Evolutionary conservation across 2,888 invertebrate genomes (phyloP), one percentile per base, ranked within the genome.

Genomic region (Trimorus sp.): DNA sequence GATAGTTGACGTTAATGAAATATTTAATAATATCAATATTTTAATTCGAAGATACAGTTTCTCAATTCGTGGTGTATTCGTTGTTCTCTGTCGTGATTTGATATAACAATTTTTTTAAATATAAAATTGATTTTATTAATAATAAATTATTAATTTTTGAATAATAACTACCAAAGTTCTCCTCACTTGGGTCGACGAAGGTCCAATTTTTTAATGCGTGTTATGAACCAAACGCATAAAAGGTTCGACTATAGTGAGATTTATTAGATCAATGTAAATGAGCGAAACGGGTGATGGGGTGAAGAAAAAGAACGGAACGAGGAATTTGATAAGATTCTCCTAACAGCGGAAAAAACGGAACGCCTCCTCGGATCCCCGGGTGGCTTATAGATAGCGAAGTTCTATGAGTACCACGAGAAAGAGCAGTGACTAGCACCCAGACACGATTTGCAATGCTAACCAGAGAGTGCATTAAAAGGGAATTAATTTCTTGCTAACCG

Each of bases 401-500:
- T 80, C 54, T 42, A 48, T 42, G 79, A 77, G 84, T 76, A 82
- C 82, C 80, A 84, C 79, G 74, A 82, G 83, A 77, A 82, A 85
- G 84, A 85, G 82, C 69, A 70, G 79, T 75, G 70, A 62, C 71
- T 78, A 70, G 73, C 73, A 78, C 83, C 76, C 77, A 80, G 49
- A 58, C 74, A 84, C 86, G 87, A 91, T 91, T 90, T 91, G 91
- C 90, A 90, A 89, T 91, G 89, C 90, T 90, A 91, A 91, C 89
- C 87, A 89, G 88, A 83, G 87, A 90, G 90, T 90, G 88, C 88
- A 90, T 91, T 90, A 90, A 90, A 90, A 87, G 87, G 84, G 90
- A 90, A 90, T 90, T 90, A 89, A 90, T 90, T 90, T 89, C 89
- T 90, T 90, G 89, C 89, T 88, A 89, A 89, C 88, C 89, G 87